Evolutionary conservation across 2,113 vertebrate genomes (phyloP).

Genomic region (Tychaedon coryphoeus): DNA sequence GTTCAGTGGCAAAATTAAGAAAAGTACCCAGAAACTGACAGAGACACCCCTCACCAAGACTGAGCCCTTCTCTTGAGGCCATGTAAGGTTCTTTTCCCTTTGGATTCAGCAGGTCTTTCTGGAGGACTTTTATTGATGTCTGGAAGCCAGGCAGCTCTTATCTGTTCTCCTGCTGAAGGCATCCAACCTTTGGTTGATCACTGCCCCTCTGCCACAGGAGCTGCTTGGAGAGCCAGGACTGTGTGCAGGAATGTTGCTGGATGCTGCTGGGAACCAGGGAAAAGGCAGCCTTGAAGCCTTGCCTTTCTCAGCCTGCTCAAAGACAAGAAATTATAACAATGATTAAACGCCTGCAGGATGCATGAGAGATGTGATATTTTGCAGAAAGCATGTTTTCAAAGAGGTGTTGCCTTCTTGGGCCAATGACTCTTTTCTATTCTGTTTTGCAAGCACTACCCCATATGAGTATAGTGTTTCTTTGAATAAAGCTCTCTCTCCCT

Average conservation of each 20-base stretch:
- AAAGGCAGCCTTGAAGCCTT: too few relatives aligned
- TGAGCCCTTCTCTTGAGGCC: neutral
- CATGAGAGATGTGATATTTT: too few relatives aligned
- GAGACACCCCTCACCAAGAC: neutral
- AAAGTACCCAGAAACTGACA: neutral
- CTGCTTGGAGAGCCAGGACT: neutral
- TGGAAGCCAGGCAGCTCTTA: neutral
- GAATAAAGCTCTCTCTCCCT: too few relatives aligned
- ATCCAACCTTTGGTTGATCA: neutral
- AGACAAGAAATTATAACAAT: too few relatives aligned
- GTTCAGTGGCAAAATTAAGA: neutral
- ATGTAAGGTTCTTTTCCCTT: neutral
- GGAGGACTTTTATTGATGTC: neutral
- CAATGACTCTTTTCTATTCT: too few relatives aligned
- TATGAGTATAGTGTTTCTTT: too few relatives aligned
- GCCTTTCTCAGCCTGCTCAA: too few relatives aligned
- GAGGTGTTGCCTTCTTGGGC: too few relatives aligned
- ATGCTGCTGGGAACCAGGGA: too few relatives aligned
- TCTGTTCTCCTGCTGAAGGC: neutral
- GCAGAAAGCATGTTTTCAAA: too few relatives aligned
- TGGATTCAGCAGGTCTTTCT: neutral
- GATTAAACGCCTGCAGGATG: too few relatives aligned
- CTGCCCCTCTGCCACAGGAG: neutral
- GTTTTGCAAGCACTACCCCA: too few relatives aligned
- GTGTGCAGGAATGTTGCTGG: neutral